Conservation (phyloP, 1,140 invertebrate species). For the Trypoxylus dichotomus region DNA sequence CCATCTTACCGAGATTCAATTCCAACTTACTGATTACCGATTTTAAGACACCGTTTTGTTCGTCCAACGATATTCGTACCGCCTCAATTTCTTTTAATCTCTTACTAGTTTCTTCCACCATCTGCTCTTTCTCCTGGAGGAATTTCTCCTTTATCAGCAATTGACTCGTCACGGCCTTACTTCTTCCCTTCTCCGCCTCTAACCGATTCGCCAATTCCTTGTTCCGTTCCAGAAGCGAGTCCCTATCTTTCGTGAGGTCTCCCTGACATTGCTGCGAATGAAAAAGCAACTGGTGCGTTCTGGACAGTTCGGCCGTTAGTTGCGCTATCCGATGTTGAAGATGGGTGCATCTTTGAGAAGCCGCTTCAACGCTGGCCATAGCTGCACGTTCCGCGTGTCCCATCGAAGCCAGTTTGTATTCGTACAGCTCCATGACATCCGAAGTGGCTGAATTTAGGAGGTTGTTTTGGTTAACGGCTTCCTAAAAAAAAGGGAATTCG, state of each 20-base stretch:
- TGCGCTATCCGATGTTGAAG: constrained; percentile 57
- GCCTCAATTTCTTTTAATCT: constrained; percentile 35
- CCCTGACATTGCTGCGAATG: constrained; percentile 58
- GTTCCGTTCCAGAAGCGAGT: constrained; percentile 34
- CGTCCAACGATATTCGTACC: constrained; percentile 35
- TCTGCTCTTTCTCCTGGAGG: constrained; percentile 34
- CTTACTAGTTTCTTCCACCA: constrained; percentile 34
- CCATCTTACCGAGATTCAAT: constrained; percentile 38
- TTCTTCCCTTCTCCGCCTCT: constrained; percentile 39
- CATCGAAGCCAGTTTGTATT: constrained; percentile 64
- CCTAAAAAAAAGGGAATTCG: constrained; percentile 22
- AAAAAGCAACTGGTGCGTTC: constrained; percentile 58
- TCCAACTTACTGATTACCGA: constrained; percentile 39
- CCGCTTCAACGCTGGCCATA: constrained; percentile 58
- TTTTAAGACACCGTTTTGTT: constrained; percentile 38
- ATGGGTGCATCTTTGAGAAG: constrained; percentile 56
- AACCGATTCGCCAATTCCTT: constrained; percentile 36
- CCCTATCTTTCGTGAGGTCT: constrained; percentile 41
- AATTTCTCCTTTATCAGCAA: constrained; percentile 38
- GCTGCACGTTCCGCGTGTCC: constrained; percentile 57
- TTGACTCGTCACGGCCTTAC: constrained; percentile 36
- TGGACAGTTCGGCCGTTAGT: constrained; percentile 54
- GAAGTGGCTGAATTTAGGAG: constrained; percentile 62
- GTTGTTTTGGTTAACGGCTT: constrained; percentile 47
- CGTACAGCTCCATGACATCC: constrained; percentile 71